Conservation (phyloP, 23 tunicate species). For the Trididemnum nubilum region DNA sequence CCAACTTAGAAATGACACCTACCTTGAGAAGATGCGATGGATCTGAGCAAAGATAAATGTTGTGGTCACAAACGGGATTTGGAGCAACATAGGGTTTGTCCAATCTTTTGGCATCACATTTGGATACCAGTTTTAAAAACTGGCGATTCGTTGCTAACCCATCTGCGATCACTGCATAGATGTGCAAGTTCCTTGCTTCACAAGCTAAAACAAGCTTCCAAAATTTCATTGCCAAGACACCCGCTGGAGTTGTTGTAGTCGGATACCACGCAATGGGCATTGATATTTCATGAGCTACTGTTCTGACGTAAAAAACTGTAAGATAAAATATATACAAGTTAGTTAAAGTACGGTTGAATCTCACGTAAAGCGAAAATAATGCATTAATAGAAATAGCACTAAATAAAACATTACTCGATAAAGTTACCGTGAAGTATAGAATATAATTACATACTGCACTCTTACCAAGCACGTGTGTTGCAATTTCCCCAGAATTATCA, state of each 20-base stretch:
- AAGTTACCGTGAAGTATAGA: neutral
- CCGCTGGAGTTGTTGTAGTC: slow-evolving; percentile 26
- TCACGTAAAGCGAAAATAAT: too few species aligned
- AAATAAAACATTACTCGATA: too few species aligned
- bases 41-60: slow-evolving; percentile 23
- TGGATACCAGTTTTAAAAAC: slow-evolving; percentile 37
- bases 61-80: neutral
- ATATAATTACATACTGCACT: too few species aligned
- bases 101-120: neutral
- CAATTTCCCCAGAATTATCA: neutral
- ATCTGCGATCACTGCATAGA: slow-evolving; percentile 37
- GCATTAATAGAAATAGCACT: too few species aligned
- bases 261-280: slow-evolving; percentile 33
- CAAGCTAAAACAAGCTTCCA: slow-evolving; percentile 36
- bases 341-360: neutral
- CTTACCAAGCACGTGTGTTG: slow-evolving; percentile 5
- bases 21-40: slow-evolving; percentile 31
- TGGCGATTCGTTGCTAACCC: slow-evolving; percentile 33
- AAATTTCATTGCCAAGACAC: slow-evolving; percentile 13
- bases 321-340: neutral
- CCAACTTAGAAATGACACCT: too few species aligned
- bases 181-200: slow-evolving; percentile 16
- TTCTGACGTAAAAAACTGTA: slow-evolving; percentile 31
- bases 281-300: slow-evolving; percentile 3
- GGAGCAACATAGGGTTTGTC: slow-evolving; percentile 5